A percentile compares a stretch with the other conserved stretches of the same genome.
Evolutionary conservation across 37 sponge, comb jelly and placozoan species (phyloP).

Genomic region (Chondrosia reniformis): DNA sequence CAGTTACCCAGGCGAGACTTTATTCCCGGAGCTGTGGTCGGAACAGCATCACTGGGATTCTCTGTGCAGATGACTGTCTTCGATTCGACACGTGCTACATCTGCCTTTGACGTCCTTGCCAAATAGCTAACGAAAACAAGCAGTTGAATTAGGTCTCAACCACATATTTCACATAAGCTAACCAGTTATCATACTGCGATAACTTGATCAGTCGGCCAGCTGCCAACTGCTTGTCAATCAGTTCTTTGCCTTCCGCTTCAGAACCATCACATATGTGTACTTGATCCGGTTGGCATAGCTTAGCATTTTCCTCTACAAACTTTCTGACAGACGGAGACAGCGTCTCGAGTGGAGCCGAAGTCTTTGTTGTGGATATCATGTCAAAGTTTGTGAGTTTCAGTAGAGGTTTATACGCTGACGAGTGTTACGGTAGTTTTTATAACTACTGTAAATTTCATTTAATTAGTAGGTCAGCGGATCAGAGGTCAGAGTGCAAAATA

Average conservation of each 20-base stretch:
- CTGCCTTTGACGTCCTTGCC: constrained; percentile 76
- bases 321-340: constrained; percentile 45
- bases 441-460: too few species aligned
- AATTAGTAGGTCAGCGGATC: too few species aligned
- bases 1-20: constrained; percentile 86
- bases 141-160: too few species aligned
- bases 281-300: constrained; percentile 76
- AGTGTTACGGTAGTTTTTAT: too few species aligned
- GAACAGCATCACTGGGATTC: constrained; percentile 70
- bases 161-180: constrained; percentile 15
- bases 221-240: constrained; percentile 54
- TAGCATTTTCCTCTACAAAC: constrained; percentile 69
- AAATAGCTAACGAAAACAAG: constrained; percentile 79
- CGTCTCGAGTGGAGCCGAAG: not conserved
- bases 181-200: constrained; percentile 93
- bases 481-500: too few species aligned
- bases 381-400: too few species aligned
- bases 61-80: constrained; percentile 89
- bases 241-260: constrained; percentile 59
- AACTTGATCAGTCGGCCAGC: constrained; percentile 81
- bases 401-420: too few species aligned
- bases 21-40: constrained; percentile 64
- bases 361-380: not conserved
- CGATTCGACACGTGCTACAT: constrained; percentile 91
- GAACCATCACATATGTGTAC: constrained; percentile 95